Evolutionary conservation across 2,888 invertebrate genomes (phyloP), one percentile per base, ranked within the genome.

Genomic region (Cataglyphis livida): DNA sequence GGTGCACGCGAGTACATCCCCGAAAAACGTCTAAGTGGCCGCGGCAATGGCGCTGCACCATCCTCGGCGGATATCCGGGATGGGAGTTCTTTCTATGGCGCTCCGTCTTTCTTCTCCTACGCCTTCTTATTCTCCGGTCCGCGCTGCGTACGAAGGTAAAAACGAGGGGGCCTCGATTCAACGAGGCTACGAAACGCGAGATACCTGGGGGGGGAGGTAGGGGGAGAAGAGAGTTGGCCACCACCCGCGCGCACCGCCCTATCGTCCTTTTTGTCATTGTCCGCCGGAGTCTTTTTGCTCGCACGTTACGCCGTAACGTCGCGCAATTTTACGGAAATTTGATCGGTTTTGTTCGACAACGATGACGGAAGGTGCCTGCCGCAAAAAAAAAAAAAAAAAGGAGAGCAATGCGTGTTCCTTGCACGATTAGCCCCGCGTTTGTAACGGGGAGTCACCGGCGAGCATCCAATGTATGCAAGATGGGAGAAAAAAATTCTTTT

Each of bases 321-420:
- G 92, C 93, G 90, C 28, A 28, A 92, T 93, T 93, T 93, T 91
- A 92, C 90, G 92, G 93, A 92, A 93, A 93, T 91, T 91, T 93
- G 93, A 93, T 92, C 90, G 91, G 90, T 92, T 92, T 91, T 89
- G 86, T 82, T 82, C 32, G 21, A 25, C 71, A 54, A 74, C 32
- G 21, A 28, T 44, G 75, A 76, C 62, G 62, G 12, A 78, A 51
- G 64, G 64, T 78, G 62, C 18, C 4, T 28, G 62, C 1, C 51
- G n/a, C n/a, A 78, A 81, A 64, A 61, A 59, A 25, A 25, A 64
- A 61, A 59, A 21, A 21, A 21, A 21, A 21, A 21, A 21, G 28
- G 10, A 35, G 41, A 78, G 64, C 1, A 62, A 51, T 48, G 41
- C 41, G 57, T 3, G 12, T n/a, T 44, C 70, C 59, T 71, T 32